These are phyloP conservation scores for Melanostoma mellinum DNA, from an alignment of 2,888 invertebrate genomes.

Conservation along the genomic window DNA sequence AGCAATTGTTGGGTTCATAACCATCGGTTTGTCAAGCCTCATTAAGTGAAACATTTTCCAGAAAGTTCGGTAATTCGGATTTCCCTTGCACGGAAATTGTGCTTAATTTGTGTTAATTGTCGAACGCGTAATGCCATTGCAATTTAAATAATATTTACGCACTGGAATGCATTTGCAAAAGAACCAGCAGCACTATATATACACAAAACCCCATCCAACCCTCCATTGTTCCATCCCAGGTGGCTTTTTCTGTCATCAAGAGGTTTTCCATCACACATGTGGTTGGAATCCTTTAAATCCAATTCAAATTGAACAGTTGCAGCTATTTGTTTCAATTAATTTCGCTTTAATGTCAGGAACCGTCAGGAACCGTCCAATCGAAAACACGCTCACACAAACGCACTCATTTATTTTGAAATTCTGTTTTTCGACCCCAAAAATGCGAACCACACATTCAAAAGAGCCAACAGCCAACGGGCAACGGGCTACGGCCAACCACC, in stretches of 20 bases:
- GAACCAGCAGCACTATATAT: constrained; percentile 6
- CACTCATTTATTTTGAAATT: constrained; percentile 55
- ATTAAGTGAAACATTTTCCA: constrained; percentile 57
- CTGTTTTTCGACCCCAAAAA: constrained; percentile 56
- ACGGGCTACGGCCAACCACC: constrained; percentile 9
- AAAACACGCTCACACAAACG: not conserved
- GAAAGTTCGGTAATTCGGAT: constrained; percentile 46
- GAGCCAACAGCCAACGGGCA: constrained; percentile 20
- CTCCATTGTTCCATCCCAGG: constrained; percentile 26
- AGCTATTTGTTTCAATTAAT: constrained; percentile 72
- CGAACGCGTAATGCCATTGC: constrained; percentile 56
- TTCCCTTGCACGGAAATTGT: constrained; percentile 59
- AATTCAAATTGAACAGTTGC: constrained; percentile 68
- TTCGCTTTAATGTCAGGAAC: constrained; percentile 65
- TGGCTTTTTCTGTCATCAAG: constrained; percentile 67
- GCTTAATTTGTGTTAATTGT: constrained; percentile 69
- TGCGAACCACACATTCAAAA: constrained; percentile 43
- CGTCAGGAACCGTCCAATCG: constrained; percentile 24
- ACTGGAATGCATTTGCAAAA: constrained; percentile 47
- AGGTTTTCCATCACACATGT: constrained; percentile 61
- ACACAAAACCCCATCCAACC: not conserved
- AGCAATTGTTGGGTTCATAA: constrained; percentile 48
- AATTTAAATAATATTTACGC: constrained; percentile 70
- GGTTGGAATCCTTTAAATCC: constrained; percentile 69
- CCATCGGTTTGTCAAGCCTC: constrained; percentile 63